phyloP scores from a whole-genome alignment of 2,888 invertebrate species.

The Stegana nigrithorax region DNA sequence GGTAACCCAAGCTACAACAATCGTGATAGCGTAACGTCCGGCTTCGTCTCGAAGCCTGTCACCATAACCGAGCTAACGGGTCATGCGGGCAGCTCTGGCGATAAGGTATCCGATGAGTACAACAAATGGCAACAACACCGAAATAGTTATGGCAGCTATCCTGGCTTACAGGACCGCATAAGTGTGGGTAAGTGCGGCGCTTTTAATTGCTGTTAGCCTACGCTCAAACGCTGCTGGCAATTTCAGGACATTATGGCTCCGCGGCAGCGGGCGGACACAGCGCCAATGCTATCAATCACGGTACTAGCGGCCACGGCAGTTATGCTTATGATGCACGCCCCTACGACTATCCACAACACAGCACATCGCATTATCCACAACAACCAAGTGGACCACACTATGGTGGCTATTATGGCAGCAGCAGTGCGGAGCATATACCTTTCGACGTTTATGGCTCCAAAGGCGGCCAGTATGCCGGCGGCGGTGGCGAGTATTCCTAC shows the following conservation, averaged over 20 bases:
- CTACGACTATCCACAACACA: conserved; percentile 36
- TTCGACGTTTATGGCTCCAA: conserved; percentile 62
- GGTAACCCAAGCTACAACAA: background rate
- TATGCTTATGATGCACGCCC: conserved; percentile 52
- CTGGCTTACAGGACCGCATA: conserved; percentile 51
- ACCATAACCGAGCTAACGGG: conserved; percentile 34
- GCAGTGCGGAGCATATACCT: conserved; percentile 52
- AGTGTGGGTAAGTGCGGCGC: conserved; percentile 54
- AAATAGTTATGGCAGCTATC: conserved; percentile 1
- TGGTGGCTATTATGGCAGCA: conserved; percentile 48
- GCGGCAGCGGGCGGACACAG: conserved; percentile 18
- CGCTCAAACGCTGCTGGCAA: no score
- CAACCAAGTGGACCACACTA: conserved; percentile 9
- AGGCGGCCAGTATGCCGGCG: conserved; percentile 43
- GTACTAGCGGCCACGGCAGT: conserved; percentile 18
- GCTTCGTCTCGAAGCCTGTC: conserved; percentile 35
- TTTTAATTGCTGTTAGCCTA: background rate
- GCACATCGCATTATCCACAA: conserved; percentile 27
- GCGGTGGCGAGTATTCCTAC: conserved; percentile 57
- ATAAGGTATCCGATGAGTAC: conserved; percentile 43
- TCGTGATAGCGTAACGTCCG: conserved; percentile 25
- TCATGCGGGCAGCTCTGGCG: conserved; percentile 30
- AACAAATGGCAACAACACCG: conserved; percentile 50
- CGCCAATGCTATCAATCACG: conserved; percentile 34
- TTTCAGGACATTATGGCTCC: conserved; percentile 55